A percentile compares a stretch with the other conserved stretches of the same genome.
phyloP scores from a whole-genome alignment of 2,113 vertebrate genomes.

The Otis tarda region DNA sequence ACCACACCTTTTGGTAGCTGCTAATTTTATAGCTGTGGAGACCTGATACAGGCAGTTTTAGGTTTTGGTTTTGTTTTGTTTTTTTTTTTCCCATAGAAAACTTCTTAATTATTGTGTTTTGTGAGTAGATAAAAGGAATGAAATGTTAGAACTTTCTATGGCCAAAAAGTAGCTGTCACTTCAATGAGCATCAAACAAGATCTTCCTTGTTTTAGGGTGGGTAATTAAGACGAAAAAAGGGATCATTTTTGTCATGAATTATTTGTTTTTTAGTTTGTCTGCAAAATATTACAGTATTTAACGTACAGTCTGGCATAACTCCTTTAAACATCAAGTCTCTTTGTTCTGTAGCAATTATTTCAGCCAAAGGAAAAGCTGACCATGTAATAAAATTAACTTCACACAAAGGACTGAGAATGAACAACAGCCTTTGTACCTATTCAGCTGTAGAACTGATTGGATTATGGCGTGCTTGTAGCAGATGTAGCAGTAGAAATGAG shows the following conservation, averaged over 20 bases:
- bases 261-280: not conserved
- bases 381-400: not conserved
- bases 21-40: not conserved
- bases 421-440: not conserved
- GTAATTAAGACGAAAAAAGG: not conserved
- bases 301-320: not conserved
- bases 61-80: too few relatives aligned
- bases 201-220: not conserved
- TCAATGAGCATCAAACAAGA: not conserved
- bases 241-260: not conserved
- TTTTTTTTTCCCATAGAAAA: not conserved
- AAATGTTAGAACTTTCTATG: not conserved
- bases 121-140: not conserved
- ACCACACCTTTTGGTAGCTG: not conserved
- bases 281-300: not conserved
- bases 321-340: not conserved
- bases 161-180: not conserved
- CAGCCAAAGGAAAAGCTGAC: not conserved
- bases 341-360: not conserved
- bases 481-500: not conserved
- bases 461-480: conserved; percentile 2
- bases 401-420: conserved; percentile 21
- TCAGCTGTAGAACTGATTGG: not conserved
- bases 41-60: not conserved
- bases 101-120: not conserved